Evolutionary conservation across 2,888 invertebrate species (phyloP).

Genomic region (Prosopocoilus inquinatus): DNA sequence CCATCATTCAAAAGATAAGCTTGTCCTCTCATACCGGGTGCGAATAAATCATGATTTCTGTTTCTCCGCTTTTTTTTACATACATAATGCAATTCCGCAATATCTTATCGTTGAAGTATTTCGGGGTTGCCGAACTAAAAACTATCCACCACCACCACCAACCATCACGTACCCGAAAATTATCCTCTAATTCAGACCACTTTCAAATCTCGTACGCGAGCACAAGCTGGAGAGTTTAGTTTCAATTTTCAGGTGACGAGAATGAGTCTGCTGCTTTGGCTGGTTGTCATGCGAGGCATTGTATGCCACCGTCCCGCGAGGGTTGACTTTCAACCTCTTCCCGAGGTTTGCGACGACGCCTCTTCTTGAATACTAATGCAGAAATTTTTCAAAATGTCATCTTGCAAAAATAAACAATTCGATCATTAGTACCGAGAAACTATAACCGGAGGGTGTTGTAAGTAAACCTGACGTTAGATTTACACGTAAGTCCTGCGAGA

Average conservation of each 20-base stretch:
- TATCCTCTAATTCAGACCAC: background rate
- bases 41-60: slow-evolving; percentile 44
- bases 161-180: background rate
- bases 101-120: no score
- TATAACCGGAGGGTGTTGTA: no score
- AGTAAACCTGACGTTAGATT: no score
- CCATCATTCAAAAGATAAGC: slow-evolving; percentile 47
- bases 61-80: slow-evolving; percentile 20
- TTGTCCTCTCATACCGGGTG: slow-evolving; percentile 42
- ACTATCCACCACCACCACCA: no score
- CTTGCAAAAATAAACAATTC: slow-evolving; percentile 38
- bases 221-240: slow-evolving; percentile 13
- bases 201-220: slow-evolving; percentile 20
- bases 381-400: slow-evolving; percentile 42
- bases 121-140: no score
- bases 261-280: slow-evolving; percentile 29
- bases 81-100: slow-evolving; percentile 9
- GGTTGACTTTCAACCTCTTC: slow-evolving; percentile 45
- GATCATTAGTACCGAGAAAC: slow-evolving; percentile 16
- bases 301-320: slow-evolving; percentile 38
- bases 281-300: slow-evolving; percentile 44
- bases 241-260: slow-evolving; percentile 26
- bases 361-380: slow-evolving; percentile 43
- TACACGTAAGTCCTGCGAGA: no score
- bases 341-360: slow-evolving; percentile 41